Conservation (phyloP, 2,888 invertebrate genomes). For the Zaprionus lineosus region DNA sequence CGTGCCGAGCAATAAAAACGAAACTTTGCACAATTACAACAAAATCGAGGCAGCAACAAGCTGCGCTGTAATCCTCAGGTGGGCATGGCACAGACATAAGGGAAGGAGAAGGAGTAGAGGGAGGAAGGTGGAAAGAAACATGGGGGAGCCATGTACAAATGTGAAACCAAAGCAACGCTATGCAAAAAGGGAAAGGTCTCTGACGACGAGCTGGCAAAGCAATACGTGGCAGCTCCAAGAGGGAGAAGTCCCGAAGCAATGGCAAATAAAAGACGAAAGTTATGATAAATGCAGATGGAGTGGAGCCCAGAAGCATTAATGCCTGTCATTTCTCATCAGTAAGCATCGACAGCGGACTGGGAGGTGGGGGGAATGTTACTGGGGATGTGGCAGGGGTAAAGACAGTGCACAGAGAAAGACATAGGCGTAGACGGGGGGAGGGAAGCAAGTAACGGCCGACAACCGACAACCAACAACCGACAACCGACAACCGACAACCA, state of each 20-base stretch:
- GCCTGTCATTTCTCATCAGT: slow-evolving; percentile 77
- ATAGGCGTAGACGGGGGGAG: too few relatives aligned
- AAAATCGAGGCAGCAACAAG: slow-evolving; percentile 27
- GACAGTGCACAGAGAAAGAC: neutral
- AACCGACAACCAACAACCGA: neutral
- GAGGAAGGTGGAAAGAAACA: slow-evolving; percentile 12
- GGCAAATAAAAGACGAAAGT: slow-evolving; percentile 68
- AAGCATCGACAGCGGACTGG: slow-evolving; percentile 35
- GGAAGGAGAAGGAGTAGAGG: neutral
- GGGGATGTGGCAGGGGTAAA: neutral
- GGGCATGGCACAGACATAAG: too few relatives aligned
- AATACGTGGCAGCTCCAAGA: slow-evolving; percentile 11
- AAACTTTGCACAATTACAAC: slow-evolving; percentile 21
- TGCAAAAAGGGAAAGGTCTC: slow-evolving; percentile 39
- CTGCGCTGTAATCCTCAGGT: slow-evolving; percentile 33
- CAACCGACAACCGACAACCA: slow-evolving; percentile 46
- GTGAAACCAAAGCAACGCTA: slow-evolving; percentile 51
- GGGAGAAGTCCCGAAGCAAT: slow-evolving; percentile 27
- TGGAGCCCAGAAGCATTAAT: slow-evolving; percentile 69
- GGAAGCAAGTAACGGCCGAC: too few relatives aligned
- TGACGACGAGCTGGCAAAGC: slow-evolving; percentile 41
- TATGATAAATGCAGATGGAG: slow-evolving; percentile 79
- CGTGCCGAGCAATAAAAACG: slow-evolving; percentile 1
- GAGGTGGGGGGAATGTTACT: too few relatives aligned
- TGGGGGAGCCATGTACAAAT: slow-evolving; percentile 45